phyloP scores from a whole-genome alignment of 35 echinoderm and acorn worm species.

The Heliocidaris erythrogramma region DNA sequence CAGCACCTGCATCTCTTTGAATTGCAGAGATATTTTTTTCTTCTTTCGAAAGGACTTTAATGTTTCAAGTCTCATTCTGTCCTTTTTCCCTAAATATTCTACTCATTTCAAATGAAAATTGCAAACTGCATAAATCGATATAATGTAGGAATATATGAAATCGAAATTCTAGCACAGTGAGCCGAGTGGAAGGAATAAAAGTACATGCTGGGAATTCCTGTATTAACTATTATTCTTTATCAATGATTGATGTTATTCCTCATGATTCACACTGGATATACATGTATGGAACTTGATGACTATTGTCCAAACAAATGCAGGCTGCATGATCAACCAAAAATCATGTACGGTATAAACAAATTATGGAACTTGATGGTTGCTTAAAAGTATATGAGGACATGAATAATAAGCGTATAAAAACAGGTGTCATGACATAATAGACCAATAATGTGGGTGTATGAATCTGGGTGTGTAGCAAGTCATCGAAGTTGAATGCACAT shows the following conservation, averaged over 20 bases:
- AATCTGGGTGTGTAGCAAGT: not conserved
- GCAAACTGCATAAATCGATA: too few relatives aligned
- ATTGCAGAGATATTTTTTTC: too few relatives aligned
- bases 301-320: not conserved
- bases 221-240: not conserved
- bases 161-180: too few relatives aligned
- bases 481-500: not conserved
- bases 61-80: too few relatives aligned
- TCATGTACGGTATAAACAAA: not conserved
- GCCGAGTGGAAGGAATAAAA: too few relatives aligned
- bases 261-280: not conserved
- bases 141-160: too few relatives aligned
- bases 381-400: not conserved
- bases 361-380: not conserved
- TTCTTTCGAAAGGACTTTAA: too few relatives aligned
- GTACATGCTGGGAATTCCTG: not conserved
- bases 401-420: not conserved
- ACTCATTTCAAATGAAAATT: too few relatives aligned
- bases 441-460: not conserved
- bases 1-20: too few relatives aligned
- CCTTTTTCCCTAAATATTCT: too few relatives aligned
- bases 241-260: not conserved
- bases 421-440: not conserved
- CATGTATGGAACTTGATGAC: not conserved
- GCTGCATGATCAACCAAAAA: not conserved